Base-by-base conservation (phyloP, 2,113 vertebrate species). In the Paedocypris sp. region DNA sequence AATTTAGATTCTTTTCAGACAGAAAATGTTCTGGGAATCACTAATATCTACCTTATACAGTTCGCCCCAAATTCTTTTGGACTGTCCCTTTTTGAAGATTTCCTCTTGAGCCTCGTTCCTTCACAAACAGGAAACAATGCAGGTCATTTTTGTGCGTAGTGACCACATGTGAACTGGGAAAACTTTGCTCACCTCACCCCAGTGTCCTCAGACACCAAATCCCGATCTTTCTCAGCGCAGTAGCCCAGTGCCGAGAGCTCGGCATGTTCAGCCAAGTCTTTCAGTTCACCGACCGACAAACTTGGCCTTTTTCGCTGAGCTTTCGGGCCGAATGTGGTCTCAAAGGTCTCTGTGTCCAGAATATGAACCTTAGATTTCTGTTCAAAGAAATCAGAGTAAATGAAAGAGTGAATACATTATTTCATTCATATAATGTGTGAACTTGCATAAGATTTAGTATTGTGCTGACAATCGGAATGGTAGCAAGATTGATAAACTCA, bases 31-130 rank as follows among this genome's bases (percentile, higher is more conserved):
- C 8, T 41, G 5, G n/a, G 13, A 23, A 15, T 28, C 7, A 10
- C 1, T 56, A 45, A 57, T 4, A 41, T 35, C 36, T 77, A 96
- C 94, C 91, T 98, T 99, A 72, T 99, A 98, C 20, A 99, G 91
- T 62, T 99, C 95, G 35, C 95, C 94, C 94, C 95, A 99, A 77
- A 99, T 97, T 77, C 95, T 87, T 72, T 81, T 97, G 48, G 95
- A 99, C 56, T 99, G 95, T 19, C 95, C 95, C 74, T 99, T 99
- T 74, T 91, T 97, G 71, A 88, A 99, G 52, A 99, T 96, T 57
- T 98, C 94, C 68, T 98, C 92, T 29, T 88, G 88, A 4, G 65
- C 89, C 78, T 95, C 93, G 4, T 86, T 82, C 67, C 95, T 99
- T 79, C 10, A 60, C 6, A 3, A 38, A 53, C 11, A 29, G 1